Evolutionary conservation across 2,113 vertebrate species (phyloP).

Genomic region (Thomomys bottae): DNA sequence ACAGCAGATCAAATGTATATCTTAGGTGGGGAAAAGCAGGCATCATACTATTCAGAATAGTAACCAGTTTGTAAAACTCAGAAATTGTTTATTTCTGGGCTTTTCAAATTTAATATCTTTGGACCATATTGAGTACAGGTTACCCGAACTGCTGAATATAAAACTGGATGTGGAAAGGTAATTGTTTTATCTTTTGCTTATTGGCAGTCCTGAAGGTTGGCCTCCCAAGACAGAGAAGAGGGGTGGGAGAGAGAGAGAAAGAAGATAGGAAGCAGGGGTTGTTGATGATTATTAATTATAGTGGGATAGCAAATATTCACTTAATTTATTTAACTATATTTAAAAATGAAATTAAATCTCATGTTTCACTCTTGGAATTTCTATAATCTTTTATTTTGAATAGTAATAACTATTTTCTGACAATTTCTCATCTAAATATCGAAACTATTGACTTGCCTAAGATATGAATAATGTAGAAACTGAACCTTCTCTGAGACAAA

Average conservation of each 20-base stretch:
- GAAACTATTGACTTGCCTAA: slow-evolving; percentile 4
- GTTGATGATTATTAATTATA: not conserved
- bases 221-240: not conserved
- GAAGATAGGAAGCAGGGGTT: not conserved
- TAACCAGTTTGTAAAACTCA: too few species aligned
- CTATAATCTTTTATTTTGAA: slow-evolving; percentile 46
- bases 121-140: not conserved
- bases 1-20: not conserved
- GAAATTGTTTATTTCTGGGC: not conserved
- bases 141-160: not conserved
- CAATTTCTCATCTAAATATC: slow-evolving; percentile 16
- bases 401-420: slow-evolving; percentile 37
- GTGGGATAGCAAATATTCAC: not conserved
- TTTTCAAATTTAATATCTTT: not conserved
- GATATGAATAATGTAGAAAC: slow-evolving; percentile 1
- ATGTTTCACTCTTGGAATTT: slow-evolving; percentile 24
- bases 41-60: not conserved
- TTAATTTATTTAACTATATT: slow-evolving; percentile 46
- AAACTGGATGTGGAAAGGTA: not conserved
- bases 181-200: not conserved
- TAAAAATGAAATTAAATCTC: slow-evolving; percentile 21
- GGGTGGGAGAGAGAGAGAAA: not conserved
- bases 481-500: slow-evolving; percentile 13
- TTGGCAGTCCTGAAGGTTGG: not conserved
- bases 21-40: not conserved